Percentiles rank a stretch among this genome's conserved stretches.
These are phyloP conservation scores for Sminthopsis crassicaudata DNA, from an alignment of 2,113 vertebrate species.

Conservation along the genomic window DNA sequence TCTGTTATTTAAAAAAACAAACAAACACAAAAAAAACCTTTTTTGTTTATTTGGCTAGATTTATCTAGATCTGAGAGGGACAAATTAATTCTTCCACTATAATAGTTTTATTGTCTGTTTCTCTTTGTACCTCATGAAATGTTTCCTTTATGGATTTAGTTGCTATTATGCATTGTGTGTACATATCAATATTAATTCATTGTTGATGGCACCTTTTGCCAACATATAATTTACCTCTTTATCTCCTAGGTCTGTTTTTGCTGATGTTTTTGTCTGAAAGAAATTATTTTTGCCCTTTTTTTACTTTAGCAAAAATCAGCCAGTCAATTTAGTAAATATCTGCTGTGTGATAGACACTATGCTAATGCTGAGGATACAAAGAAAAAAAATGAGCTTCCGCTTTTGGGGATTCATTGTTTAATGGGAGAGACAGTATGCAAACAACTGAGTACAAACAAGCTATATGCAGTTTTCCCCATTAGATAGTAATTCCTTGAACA, in stretches of 20 bases:
- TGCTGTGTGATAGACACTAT: neutral
- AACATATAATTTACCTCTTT: neutral
- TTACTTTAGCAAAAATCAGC: neutral
- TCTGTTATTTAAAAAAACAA: neutral
- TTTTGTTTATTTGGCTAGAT: neutral
- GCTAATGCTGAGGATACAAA: neutral
- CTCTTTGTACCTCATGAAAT: neutral
- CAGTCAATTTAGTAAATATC: neutral
- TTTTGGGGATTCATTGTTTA: neutral
- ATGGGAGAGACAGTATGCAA: neutral
- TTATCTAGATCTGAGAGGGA: neutral
- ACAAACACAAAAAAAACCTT: neutral
- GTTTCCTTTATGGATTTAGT: neutral
- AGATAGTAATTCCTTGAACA: neutral
- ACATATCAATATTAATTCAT: neutral
- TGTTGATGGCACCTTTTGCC: neutral
- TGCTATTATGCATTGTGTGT: neutral
- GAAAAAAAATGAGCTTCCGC: neutral
- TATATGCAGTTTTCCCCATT: neutral
- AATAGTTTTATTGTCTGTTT: neutral
- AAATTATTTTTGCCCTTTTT: neutral
- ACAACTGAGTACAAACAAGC: neutral
- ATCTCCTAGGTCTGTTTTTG: neutral
- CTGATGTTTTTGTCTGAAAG: neutral
- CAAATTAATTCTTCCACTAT: neutral